These are phyloP conservation scores for Taphrorychus bicolor DNA, from an alignment of 2,888 invertebrate genomes.

Conservation along the genomic window DNA sequence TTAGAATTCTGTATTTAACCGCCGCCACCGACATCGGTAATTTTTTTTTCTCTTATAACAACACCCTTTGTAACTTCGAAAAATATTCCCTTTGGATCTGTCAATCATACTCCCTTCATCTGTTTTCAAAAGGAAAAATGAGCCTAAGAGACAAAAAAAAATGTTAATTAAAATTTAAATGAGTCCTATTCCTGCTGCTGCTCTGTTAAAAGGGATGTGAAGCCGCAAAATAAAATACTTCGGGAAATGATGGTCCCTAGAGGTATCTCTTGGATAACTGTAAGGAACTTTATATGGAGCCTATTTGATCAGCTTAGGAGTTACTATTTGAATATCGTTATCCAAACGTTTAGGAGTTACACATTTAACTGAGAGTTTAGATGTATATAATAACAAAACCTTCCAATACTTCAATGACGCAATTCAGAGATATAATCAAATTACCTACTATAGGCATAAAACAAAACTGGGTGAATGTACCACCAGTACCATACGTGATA, in stretches of 20 bases:
- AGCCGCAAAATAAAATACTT: background rate
- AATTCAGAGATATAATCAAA: too few species aligned
- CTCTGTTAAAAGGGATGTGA: too few species aligned
- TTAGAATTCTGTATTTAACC: background rate
- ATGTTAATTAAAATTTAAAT: background rate
- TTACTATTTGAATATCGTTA: background rate
- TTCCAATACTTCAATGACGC: too few species aligned
- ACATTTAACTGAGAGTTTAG: too few species aligned
- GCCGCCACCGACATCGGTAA: background rate
- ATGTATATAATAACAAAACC: too few species aligned
- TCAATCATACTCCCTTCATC: background rate
- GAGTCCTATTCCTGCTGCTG: background rate
- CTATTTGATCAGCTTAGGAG: background rate
- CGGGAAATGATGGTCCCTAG: background rate
- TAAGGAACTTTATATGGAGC: background rate
- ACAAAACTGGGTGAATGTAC: too few species aligned
- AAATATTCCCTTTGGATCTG: background rate
- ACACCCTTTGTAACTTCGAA: background rate
- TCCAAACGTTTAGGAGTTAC: too few species aligned
- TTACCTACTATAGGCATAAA: too few species aligned
- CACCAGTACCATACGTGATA: too few species aligned
- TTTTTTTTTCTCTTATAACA: constrained; percentile 3
- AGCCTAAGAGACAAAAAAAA: too few species aligned
- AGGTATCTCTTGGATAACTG: background rate
- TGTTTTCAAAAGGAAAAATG: background rate